Conservation (phyloP, 2,888 invertebrate genomes). For the Hedya salicella region DNA sequence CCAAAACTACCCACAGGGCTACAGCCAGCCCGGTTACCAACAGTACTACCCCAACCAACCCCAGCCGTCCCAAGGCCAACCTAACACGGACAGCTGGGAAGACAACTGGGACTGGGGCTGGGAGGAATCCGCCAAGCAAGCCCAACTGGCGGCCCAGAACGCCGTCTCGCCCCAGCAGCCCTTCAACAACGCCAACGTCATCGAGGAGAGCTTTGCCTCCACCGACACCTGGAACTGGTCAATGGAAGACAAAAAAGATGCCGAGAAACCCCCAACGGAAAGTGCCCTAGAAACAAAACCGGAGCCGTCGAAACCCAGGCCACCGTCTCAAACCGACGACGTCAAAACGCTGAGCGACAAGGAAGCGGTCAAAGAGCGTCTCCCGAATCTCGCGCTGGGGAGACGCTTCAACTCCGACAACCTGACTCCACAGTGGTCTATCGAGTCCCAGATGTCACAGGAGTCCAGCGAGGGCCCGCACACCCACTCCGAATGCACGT, state of each 20-base stretch:
- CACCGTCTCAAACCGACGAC: constrained; percentile 58
- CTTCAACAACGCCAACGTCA: constrained; percentile 76
- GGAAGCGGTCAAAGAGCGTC: constrained; percentile 71
- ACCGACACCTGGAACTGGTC: constrained; percentile 87
- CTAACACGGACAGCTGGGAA: constrained; percentile 71
- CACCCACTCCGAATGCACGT: constrained; percentile 86
- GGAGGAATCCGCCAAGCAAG: constrained; percentile 82
- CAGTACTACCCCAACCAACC: constrained; percentile 68
- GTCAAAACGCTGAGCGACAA: constrained; percentile 69
- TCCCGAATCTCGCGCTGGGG: constrained; percentile 76
- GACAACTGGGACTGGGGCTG: constrained; percentile 86
- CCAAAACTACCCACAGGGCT: constrained; percentile 66
- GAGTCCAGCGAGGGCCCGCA: constrained; percentile 87
- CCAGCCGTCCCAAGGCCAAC: constrained; percentile 55
- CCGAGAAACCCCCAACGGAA: constrained; percentile 46
- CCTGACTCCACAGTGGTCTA: constrained; percentile 87
- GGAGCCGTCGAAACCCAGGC: constrained; percentile 48
- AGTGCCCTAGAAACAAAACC: constrained; percentile 50
- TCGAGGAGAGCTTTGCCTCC: constrained; percentile 85
- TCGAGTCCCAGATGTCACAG: constrained; percentile 87
- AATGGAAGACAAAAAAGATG: constrained; percentile 77
- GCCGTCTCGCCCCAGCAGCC: constrained; percentile 51
- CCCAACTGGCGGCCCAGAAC: constrained; percentile 58
- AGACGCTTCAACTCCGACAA: constrained; percentile 75
- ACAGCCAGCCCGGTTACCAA: constrained; percentile 63